Conservation (phyloP, 2,888 invertebrate genomes). For the Empis stercorea region DNA sequence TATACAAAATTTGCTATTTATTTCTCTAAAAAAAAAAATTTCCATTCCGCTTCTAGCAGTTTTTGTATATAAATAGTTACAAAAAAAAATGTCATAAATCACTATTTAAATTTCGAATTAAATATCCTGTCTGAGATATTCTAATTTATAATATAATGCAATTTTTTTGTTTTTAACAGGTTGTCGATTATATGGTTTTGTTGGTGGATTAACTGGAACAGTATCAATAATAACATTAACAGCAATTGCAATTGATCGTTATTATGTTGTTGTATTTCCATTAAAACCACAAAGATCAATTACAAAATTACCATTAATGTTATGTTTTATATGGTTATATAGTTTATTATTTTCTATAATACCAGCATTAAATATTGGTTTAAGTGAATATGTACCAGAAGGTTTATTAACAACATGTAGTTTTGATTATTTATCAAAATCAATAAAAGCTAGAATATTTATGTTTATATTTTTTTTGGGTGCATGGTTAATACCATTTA, state of each 20-base stretch:
- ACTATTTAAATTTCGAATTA: no score
- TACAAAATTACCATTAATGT: slow-evolving; percentile 47
- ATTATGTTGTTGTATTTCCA: slow-evolving; percentile 68
- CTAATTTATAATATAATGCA: no score
- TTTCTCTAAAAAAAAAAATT: no score
- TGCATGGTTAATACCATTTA: slow-evolving; percentile 62
- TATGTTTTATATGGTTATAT: slow-evolving; percentile 59
- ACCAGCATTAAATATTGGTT: slow-evolving; percentile 54
- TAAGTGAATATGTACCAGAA: slow-evolving; percentile 68
- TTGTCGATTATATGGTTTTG: slow-evolving; percentile 65
- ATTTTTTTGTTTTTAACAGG: slow-evolving; percentile 39
- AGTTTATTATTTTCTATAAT: slow-evolving; percentile 54
- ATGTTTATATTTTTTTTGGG: slow-evolving; percentile 63
- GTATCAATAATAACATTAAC: slow-evolving; percentile 70
- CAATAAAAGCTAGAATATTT: slow-evolving; percentile 46
- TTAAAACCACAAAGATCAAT: slow-evolving; percentile 52
- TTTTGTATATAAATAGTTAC: no score
- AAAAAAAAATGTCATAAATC: no score
- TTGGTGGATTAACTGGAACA: slow-evolving; percentile 69
- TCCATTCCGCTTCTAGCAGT: no score
- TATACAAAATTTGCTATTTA: no score
- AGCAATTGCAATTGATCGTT: slow-evolving; percentile 69
- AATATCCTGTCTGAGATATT: no score
- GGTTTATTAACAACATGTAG: slow-evolving; percentile 75
- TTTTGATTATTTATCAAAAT: slow-evolving; percentile 69